Evolutionary conservation across 1,140 invertebrate genomes (phyloP), one percentile per base, ranked within the genome.

Genomic region (Teleopsis dalmanni): DNA sequence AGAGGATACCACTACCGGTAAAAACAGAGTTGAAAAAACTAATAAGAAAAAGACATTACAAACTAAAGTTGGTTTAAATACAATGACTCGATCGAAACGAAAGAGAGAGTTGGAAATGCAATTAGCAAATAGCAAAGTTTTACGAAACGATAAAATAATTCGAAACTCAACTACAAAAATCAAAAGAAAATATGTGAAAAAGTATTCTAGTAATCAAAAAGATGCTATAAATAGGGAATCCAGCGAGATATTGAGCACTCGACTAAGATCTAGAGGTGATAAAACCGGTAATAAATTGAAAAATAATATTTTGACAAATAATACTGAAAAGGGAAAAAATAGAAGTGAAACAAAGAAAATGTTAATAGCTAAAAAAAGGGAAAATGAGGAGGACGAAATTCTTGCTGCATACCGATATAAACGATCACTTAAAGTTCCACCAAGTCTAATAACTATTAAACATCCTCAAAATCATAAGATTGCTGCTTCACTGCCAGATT

Each of bases 351-450:
- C 37, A 42, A 16, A 4, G 2, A 2, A 47, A 51, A 41, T 18
- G 11, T 5, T 23, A 48, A 40, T 37, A 31, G n/a, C 21, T 37
- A 29, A 41, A 36, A 8, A 23, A 26, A 36, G 29, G n/a, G 53
- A 16, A 57, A 54, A 58, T 1, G 52, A 59, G 13, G 54, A 57
- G 21, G 57, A 65, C 37, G 18, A 66, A 13, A 55, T 60, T 41
- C 46, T 68, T 57, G 85, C 88, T 57, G 75, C 88, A 19, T 88
- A 85, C 56, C 80, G 79, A 51, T 91, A 84, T 56, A 90, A 91
- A 65, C 77, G 83, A 53, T 87, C 86, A 0, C 67, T 89, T 2
- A 76, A 87, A 45, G 87, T 90, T 77, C 87, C 87, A 3, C 71
- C 81, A 11, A 78, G 80, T 51, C 70, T 90, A 29, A 89, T 90